phyloP scores from a whole-genome alignment of 2,113 vertebrate genomes.

The Phoxinus phoxinus region DNA sequence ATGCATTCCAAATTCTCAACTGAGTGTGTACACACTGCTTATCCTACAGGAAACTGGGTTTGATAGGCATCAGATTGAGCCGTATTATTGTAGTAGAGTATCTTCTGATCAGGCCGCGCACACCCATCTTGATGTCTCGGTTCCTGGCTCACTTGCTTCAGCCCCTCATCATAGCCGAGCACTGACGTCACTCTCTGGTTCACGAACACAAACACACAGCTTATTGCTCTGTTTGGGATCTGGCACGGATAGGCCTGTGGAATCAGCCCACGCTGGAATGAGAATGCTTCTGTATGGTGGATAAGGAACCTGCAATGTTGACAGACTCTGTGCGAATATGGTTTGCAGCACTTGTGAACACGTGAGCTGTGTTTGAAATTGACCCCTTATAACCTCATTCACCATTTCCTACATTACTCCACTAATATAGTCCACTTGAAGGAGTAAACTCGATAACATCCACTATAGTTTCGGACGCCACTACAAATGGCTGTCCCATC shows the following conservation, averaged over 20 bases:
- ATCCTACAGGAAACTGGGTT: neutral
- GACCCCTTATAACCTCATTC: no score
- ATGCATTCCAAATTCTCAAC: neutral
- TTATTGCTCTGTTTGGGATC: constrained; percentile 59
- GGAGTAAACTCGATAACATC: no score
- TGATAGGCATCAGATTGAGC: neutral
- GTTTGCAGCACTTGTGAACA: no score
- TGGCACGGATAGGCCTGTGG: constrained; percentile 59
- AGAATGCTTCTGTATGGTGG: constrained; percentile 41
- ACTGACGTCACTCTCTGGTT: constrained; percentile 61
- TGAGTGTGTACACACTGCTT: neutral
- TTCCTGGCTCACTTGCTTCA: constrained; percentile 36
- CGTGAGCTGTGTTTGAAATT: no score
- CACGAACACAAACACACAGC: constrained; percentile 44
- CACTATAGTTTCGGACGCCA: no score
- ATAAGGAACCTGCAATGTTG: constrained; percentile 33
- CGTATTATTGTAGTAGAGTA: neutral
- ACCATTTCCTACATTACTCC: no score
- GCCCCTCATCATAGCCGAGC: constrained; percentile 2
- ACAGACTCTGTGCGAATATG: neutral
- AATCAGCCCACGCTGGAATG: constrained; percentile 52
- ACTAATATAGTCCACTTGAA: no score
- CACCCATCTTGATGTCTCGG: constrained; percentile 46
- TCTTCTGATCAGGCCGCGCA: constrained; percentile 41
- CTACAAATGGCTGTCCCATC: no score